Evolutionary conservation across 2,113 vertebrate species (phyloP).

Genomic region (Oryzias celebensis): DNA sequence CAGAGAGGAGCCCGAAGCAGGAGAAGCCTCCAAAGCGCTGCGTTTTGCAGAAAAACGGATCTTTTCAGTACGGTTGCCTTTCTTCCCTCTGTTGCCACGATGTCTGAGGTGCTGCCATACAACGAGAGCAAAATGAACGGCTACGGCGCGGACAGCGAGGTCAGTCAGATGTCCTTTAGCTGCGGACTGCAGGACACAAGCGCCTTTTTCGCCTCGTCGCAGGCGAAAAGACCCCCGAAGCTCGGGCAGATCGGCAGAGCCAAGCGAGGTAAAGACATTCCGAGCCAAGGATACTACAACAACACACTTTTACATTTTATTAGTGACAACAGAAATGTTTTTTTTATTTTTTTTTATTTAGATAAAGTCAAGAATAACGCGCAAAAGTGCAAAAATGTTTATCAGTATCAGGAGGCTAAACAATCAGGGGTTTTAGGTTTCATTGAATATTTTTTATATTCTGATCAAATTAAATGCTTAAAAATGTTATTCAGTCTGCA

Average conservation of each 20-base stretch:
- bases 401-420: neutral
- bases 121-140: slow-evolving; percentile 96
- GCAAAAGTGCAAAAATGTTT: neutral
- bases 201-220: slow-evolving; percentile 91
- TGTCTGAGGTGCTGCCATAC: slow-evolving; percentile 97
- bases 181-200: slow-evolving; percentile 97
- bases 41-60: slow-evolving; percentile 19
- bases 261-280: slow-evolving; percentile 87
- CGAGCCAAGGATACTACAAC: neutral
- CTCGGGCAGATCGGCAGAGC: slow-evolving; percentile 95
- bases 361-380: neutral
- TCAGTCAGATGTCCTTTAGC: slow-evolving; percentile 95
- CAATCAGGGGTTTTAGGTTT: neutral
- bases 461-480: neutral
- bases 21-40: slow-evolving; percentile 8
- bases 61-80: slow-evolving; percentile 26
- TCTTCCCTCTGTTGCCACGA: slow-evolving; percentile 63
- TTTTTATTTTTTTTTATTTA: too few relatives aligned
- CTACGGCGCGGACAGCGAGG: slow-evolving; percentile 91
- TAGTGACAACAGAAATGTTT: neutral
- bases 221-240: slow-evolving; percentile 96
- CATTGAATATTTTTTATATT: neutral
- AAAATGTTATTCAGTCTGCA: neutral
- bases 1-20: slow-evolving; percentile 22
- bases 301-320: neutral